Evolutionary conservation across 2,113 vertebrate genomes (phyloP), one percentile per base, ranked within the genome.

Genomic region (Centropus unirufus): DNA sequence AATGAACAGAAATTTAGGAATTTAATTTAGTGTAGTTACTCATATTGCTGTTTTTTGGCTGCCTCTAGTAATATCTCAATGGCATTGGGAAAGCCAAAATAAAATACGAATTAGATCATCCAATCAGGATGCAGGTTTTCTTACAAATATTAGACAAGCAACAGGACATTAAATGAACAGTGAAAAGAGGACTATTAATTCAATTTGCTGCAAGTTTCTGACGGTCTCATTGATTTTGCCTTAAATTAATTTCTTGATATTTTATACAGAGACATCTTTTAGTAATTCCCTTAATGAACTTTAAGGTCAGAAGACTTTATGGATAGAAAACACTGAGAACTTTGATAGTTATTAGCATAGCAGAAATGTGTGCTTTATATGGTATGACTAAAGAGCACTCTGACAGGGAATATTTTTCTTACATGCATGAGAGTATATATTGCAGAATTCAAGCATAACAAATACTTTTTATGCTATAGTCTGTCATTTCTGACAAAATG

Each of bases 191-290:
- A 73, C 83, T 66, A 90, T 70, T 51, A 89, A 55, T 83, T 73
- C 46, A 66, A 84, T 63, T 34, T 87, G 30, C 61, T 82, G 10
- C 58, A 79, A 39, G 19, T 64, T 92, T 83, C 66, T 72, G 61
- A 52, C 52, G 26, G 32, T 51, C 58, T 32, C 52, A 7, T 11
- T 79, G 70, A 62, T 92, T 75, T 8, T 58, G 40, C 16, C 26
- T 90, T 82, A 32, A 62, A 55, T 68, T 54, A 75, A 83, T 76
- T 91, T 91, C 30, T 66, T 75, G 29, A 34, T 72, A 39, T 83
- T 92, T 95, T 64, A 66, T 46, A 26, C 5, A 66, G 73, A 59
- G 30, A 11, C 69, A 49, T 4, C 14, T 80, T 51, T 55, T 32
- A 64, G n/a, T 22, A 79, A 85, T 55, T 29, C 26, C 30, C 27